Base-by-base conservation (phyloP, 2,888 invertebrate genomes). In the Actias luna region DNA sequence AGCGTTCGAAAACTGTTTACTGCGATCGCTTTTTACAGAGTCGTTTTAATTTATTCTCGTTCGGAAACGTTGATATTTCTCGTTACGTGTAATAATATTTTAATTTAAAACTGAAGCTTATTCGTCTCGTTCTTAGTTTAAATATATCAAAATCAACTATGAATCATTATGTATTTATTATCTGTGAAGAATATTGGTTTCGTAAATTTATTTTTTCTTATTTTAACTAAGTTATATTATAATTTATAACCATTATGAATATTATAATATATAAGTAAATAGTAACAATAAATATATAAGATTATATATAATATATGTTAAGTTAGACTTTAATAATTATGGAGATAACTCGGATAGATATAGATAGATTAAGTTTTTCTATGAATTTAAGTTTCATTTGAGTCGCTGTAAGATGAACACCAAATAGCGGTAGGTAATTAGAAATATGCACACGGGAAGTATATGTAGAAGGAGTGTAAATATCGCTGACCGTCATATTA, bases 341-440 rank as follows among this genome's bases (percentile, higher is more conserved):
- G 5, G 8, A 5, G 29, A 52, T 14, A 14, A 7, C 25, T 27
- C 7, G 16, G 8, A 50, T 52, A 25, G 52, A 16, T 52, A 52
- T 27, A 52, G 52, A 18, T 29, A 52, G 29, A n/a, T 29, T 29
- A 55, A 7, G 39, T n/a, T n/a, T n/a, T 29, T 55, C 25, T n/a
- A 42, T 42, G 18, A 4, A 5, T 8, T 27, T 52, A 1, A 25
- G 27, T 52, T 52, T 25, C n/a, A 55, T 7, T n/a, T 29, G 16
- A 29, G 5, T 29, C 27, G 29, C 27, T 55, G 55, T 55, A 55
- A 55, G 55, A 29, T 29, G 55, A 55, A 55, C 55, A 55, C 55
- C 55, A 55, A 55, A 29, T 55, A 52, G 27, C 27, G 27, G 12
- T 46, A 42, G 10, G 18, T 10, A 8, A 22, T n/a, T 33, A 33